Percentiles rank a stretch among this genome's conserved stretches.
These are phyloP conservation scores for Agriopis leucophaearia DNA, from an alignment of 2,888 invertebrate genomes.

Conservation along the genomic window DNA sequence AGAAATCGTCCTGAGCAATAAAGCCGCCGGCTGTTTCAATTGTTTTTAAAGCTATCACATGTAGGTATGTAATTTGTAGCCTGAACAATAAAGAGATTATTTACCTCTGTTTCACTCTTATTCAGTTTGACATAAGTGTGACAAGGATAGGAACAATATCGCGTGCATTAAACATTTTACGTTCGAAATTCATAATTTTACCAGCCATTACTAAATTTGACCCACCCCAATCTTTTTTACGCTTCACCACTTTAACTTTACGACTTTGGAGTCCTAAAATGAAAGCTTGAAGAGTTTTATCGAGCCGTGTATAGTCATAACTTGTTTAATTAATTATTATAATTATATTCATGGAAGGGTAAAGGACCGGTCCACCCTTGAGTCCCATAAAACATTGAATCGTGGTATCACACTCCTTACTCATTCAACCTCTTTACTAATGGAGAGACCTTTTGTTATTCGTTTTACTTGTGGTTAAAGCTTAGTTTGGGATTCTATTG, in stretches of 20 bases:
- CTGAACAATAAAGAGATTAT: no score
- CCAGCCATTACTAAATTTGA: conserved; percentile 22
- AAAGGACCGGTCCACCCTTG: neutral
- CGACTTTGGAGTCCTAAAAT: conserved; percentile 18
- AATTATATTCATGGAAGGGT: conserved; percentile 31
- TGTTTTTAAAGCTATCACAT: no score
- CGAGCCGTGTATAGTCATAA: conserved; percentile 23
- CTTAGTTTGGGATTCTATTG: conserved; percentile 24
- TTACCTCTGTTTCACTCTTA: no score
- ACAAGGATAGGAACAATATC: no score
- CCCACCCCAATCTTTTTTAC: conserved; percentile 30
- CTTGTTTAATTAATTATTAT: conserved; percentile 34
- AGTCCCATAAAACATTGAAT: conserved; percentile 23
- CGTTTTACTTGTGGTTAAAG: conserved; percentile 13
- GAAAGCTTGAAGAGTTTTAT: conserved; percentile 25
- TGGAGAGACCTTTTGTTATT: conserved; percentile 28
- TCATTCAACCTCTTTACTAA: conserved; percentile 25
- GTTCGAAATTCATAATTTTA: conserved; percentile 24
- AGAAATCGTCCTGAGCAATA: no score
- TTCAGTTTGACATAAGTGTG: neutral
- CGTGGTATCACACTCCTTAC: conserved; percentile 17
- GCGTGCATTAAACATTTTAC: neutral
- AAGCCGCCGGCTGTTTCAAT: no score
- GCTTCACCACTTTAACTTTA: conserved; percentile 30
- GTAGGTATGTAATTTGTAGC: no score